These are phyloP conservation scores for Troilus luridus DNA, from an alignment of 2,888 invertebrate genomes.

Conservation along the genomic window DNA sequence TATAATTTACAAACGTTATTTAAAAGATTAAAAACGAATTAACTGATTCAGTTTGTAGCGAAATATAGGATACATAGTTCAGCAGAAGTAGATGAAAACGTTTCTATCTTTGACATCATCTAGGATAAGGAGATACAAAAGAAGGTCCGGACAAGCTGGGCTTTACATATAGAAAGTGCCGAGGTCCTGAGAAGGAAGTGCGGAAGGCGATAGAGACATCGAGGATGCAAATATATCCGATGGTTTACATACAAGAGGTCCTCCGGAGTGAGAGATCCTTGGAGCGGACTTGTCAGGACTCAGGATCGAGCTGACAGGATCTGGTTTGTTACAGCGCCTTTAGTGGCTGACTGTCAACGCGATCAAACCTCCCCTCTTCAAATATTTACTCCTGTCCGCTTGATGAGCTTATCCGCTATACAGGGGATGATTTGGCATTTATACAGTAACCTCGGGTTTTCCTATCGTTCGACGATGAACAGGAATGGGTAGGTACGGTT, in stretches of 20 bases:
- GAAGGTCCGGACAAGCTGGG: not conserved
- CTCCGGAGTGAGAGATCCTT: not conserved
- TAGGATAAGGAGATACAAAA: not conserved
- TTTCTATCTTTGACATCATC: not conserved
- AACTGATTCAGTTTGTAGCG: not conserved
- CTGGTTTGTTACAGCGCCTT: constrained; percentile 20
- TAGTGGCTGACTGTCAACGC: not conserved
- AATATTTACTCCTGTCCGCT: constrained; percentile 20
- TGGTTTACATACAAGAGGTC: constrained; percentile 43
- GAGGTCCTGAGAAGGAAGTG: not conserved
- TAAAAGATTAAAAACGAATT: too few species aligned
- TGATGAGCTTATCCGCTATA: not conserved
- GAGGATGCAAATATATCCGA: constrained; percentile 32
- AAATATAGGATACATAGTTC: not conserved
- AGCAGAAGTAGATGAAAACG: not conserved
- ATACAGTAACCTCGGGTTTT: not conserved
- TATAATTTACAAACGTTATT: too few species aligned
- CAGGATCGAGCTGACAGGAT: not conserved
- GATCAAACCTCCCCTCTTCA: not conserved
- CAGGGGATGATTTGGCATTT: not conserved
- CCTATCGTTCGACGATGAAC: not conserved
- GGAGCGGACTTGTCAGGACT: not conserved
- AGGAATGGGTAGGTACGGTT: too few species aligned
- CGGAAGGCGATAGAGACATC: not conserved
- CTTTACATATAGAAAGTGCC: constrained; percentile 28